Percentiles rank a stretch among this genome's conserved stretches.
phyloP scores from a whole-genome alignment of 92 coral and sea anemone genomes.

The Phymanthus crucifer region DNA sequence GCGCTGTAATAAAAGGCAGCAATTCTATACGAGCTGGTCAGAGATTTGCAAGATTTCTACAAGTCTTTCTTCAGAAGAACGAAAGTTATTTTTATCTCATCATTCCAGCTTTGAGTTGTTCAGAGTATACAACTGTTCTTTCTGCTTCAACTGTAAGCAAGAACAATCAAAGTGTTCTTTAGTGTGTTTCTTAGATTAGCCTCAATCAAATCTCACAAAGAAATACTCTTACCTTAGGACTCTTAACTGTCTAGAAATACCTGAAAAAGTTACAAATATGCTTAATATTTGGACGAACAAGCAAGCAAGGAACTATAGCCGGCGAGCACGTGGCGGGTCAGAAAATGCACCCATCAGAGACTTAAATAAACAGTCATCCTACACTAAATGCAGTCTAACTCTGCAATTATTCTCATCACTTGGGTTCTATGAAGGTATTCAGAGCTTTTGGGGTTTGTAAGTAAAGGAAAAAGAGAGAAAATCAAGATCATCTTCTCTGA shows the following conservation, averaged over 20 bases:
- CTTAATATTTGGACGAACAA: not conserved
- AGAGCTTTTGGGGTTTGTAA: not conserved
- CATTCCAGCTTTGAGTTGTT: not conserved
- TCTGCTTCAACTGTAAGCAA: too few relatives aligned
- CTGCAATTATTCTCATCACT: conserved; percentile 29
- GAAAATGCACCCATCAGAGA: conserved; percentile 33
- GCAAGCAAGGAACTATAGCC: not conserved
- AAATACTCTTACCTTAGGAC: not conserved
- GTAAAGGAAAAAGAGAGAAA: not conserved
- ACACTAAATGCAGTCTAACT: conserved; percentile 52
- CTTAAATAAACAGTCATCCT: conserved; percentile 60
- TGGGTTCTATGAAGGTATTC: not conserved
- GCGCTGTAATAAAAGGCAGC: not conserved
- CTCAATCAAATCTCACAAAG: too few relatives aligned
- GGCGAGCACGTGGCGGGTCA: not conserved
- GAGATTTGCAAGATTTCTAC: conserved; percentile 23
- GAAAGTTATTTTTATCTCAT: conserved; percentile 50
- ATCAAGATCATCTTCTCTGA: too few relatives aligned
- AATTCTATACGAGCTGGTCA: conserved; percentile 22
- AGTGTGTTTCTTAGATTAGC: too few relatives aligned
- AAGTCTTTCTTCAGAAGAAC: conserved; percentile 58
- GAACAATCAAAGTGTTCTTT: too few relatives aligned
- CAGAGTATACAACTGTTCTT: not conserved
- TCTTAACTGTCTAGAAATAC: not conserved
- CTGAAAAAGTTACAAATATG: not conserved